Percentiles rank a stretch among this genome's conserved stretches.
Evolutionary conservation across 2,888 invertebrate genomes (phyloP).

Genomic region (Ctenicera cuprea): DNA sequence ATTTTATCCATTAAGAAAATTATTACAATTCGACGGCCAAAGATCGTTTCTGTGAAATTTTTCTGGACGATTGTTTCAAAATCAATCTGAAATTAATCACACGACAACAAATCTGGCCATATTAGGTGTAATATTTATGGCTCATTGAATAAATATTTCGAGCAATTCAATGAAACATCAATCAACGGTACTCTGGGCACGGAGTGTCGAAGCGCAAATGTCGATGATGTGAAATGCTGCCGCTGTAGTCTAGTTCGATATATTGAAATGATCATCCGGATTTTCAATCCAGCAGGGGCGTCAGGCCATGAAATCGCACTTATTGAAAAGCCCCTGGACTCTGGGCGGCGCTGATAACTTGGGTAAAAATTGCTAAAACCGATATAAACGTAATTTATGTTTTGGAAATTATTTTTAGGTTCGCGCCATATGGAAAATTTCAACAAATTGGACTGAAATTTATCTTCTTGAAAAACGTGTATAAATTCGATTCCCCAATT

Average conservation of each 20-base stretch:
- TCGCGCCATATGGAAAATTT: background rate
- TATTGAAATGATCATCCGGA: constrained; percentile 50
- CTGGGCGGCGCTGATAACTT: constrained; percentile 32
- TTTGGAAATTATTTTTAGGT: constrained; percentile 12
- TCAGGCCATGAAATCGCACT: constrained; percentile 46
- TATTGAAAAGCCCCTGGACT: constrained; percentile 39
- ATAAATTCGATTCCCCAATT: too few species aligned
- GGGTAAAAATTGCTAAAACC: background rate
- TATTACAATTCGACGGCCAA: too few species aligned
- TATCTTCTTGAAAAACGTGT: too few species aligned
- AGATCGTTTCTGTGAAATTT: too few species aligned
- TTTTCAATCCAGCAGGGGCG: constrained; percentile 44
- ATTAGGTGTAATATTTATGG: too few species aligned
- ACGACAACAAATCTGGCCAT: too few species aligned
- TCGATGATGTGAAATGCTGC: constrained; percentile 45
- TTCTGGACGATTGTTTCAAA: too few species aligned
- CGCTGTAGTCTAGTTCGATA: constrained; percentile 35
- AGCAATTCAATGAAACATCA: constrained; percentile 23
- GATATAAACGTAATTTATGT: background rate
- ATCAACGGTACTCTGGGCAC: constrained; percentile 20
- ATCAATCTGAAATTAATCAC: too few species aligned
- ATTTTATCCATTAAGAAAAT: too few species aligned
- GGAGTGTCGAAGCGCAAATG: constrained; percentile 43
- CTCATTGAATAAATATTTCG: background rate
- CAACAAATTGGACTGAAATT: background rate